Base-by-base conservation (phyloP, 37 sponge, comb jelly and placozoan genomes). In the Axinella damicornis region DNA sequence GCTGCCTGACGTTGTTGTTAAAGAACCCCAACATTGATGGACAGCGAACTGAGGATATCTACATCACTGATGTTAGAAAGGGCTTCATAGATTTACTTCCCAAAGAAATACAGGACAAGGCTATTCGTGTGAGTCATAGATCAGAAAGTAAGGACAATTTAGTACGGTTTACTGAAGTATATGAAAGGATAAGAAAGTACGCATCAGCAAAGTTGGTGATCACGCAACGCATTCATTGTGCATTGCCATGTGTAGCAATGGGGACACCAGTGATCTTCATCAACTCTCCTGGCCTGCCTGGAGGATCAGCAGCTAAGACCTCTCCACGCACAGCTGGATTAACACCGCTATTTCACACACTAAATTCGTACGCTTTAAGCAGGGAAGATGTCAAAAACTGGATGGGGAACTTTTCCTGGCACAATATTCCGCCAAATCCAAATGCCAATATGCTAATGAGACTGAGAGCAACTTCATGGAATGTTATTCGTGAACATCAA, bases 231-330 rank as follows among this genome's bases (percentile, higher is more conserved):
- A 75, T 75, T 14, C 76, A 56, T 54, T 24, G 34, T 75, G 76
- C 76, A 55, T 28, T 75, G 28, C 76, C 76, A 13, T 54, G 60
- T 54, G 76, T 57, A 55, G 76, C 28, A 55, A 75, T 75, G 76
- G 76, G 76, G 13, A 75, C 60, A 13, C 76, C 76, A 14, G 76
- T 75, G 13, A 75, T 75, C 31, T 75, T 75, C 54, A 75, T 75
- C 32, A 75, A 75, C 32, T 57, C 76, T 12, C 19, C 27, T 15
- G 16, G n/a, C 13, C 13, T 75, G 58, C 76, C 76, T 57, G 76
- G 76, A 16, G 59, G 76, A 18, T 72, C 73, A 34, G n/a, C 17
- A 24, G 32, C 11, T n/a, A n/a, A n/a, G n/a, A n/a, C n/a, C n/a
- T n/a, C n/a, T 34, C n/a, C 34, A 18, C 38, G 73, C 15, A 36